Conservation (phyloP, 2,113 vertebrate species). For the Phalacrocorax aristotelis region DNA sequence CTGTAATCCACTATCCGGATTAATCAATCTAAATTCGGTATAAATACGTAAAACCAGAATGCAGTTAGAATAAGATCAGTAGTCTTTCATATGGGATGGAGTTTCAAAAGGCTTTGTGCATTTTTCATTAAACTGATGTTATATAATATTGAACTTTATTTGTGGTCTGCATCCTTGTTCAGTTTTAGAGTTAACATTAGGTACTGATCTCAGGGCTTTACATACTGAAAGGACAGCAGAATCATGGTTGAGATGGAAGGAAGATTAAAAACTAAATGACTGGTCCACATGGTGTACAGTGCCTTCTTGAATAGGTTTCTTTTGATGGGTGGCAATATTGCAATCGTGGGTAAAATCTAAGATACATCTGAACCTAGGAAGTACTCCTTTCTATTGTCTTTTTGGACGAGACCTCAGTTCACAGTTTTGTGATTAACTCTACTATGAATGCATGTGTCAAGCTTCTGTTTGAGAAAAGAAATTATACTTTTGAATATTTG, state of each 20-base stretch:
- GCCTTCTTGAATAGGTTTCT: background rate
- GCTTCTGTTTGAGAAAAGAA: background rate
- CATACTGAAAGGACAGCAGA: background rate
- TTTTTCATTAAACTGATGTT: background rate
- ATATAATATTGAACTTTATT: background rate
- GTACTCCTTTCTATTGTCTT: background rate
- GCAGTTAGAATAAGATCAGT: background rate
- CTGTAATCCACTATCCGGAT: background rate
- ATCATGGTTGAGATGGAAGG: background rate
- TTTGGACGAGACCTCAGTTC: background rate
- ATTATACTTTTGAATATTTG: background rate
- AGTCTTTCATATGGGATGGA: background rate
- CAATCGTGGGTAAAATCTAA: background rate
- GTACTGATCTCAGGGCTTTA: background rate
- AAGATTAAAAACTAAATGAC: background rate
- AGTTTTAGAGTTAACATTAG: background rate
- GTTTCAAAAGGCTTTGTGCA: background rate
- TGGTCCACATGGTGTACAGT: background rate
- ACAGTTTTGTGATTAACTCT: background rate
- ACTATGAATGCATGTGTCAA: background rate
- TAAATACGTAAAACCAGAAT: background rate
- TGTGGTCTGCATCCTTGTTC: background rate
- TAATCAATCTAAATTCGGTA: background rate
- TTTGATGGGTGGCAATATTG: background rate
- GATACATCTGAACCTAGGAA: background rate